A percentile compares a stretch with the other conserved stretches of the same genome.
These are phyloP conservation scores for Leptarthrus brevirostris DNA, from an alignment of 2,888 invertebrate genomes.

Conservation along the genomic window DNA sequence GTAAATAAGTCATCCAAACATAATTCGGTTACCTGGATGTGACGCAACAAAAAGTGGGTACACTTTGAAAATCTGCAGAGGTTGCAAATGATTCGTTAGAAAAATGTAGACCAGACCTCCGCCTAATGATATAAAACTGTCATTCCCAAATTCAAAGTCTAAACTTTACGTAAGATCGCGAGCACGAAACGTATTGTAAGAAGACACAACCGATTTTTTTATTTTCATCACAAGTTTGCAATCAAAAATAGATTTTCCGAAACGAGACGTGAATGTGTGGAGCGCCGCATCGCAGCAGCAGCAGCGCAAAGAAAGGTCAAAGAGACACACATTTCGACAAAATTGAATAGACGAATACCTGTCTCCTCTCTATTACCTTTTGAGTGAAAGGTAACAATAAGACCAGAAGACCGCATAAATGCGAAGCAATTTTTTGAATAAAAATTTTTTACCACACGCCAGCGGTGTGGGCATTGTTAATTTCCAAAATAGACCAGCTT, in stretches of 20 bases:
- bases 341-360: background rate
- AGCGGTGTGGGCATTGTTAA: too few species aligned
- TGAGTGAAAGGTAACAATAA: background rate
- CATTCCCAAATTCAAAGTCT: background rate
- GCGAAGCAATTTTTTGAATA: too few species aligned
- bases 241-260: background rate
- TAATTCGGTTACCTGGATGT: too few species aligned
- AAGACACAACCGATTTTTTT: background rate
- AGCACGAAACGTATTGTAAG: background rate
- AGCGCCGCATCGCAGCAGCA: background rate
- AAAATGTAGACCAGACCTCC: too few species aligned
- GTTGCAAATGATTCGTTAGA: too few species aligned
- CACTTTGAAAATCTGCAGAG: too few species aligned
- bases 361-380: background rate
- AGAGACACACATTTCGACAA: background rate
- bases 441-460: too few species aligned
- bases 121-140: background rate
- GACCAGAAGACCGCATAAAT: background rate
- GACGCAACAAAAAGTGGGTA: too few species aligned
- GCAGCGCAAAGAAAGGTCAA: background rate
- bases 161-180: background rate
- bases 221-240: conserved; percentile 5
- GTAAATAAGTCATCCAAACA: too few species aligned
- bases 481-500: background rate
- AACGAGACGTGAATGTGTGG: background rate